Evolutionary conservation across 2,797 vertebrate species (phyloP).

Genomic region (Neosilurus mollespiculum): DNA sequence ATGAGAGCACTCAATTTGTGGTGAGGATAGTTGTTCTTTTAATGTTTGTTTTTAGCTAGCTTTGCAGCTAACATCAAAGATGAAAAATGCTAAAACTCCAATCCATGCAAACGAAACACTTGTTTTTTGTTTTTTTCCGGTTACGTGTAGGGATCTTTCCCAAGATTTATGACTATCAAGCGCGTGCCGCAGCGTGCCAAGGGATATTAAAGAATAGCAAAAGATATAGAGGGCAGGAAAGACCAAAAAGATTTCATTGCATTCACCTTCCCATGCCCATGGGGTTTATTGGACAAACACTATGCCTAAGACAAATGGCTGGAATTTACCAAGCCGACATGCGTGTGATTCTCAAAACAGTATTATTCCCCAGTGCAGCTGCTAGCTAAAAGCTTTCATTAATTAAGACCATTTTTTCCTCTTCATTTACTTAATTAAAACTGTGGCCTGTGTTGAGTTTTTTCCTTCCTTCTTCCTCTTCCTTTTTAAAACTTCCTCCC

Average conservation of each 20-base stretch:
- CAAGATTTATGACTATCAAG: constrained; percentile 56
- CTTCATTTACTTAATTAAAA: constrained; percentile 69
- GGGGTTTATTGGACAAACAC: constrained; percentile 64
- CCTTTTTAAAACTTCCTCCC: constrained; percentile 58
- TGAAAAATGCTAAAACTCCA: constrained; percentile 71
- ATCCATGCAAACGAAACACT: constrained; percentile 56
- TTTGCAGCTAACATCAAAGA: constrained; percentile 81
- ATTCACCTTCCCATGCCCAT: constrained; percentile 55
- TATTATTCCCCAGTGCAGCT: constrained; percentile 60
- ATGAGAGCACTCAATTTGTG: constrained; percentile 51
- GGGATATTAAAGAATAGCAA: constrained; percentile 58
- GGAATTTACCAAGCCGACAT: constrained; percentile 65
- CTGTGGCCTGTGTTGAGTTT: constrained; percentile 66
- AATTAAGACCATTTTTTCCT: constrained; percentile 66
- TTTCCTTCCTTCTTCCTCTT: constrained; percentile 58
- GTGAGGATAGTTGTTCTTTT: constrained; percentile 60
- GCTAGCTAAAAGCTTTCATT: constrained; percentile 59
- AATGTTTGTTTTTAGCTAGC: constrained; percentile 68
- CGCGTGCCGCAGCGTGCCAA: constrained; percentile 55
- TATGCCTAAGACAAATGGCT: constrained; percentile 67
- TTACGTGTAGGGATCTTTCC: constrained; percentile 57
- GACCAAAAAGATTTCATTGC: constrained; percentile 57
- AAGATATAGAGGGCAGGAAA: constrained; percentile 52
- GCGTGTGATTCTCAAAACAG: constrained; percentile 62
- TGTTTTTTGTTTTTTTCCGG: constrained; percentile 45